Conservation (phyloP, 2,888 invertebrate genomes). For the Taphrorychus bicolor region DNA sequence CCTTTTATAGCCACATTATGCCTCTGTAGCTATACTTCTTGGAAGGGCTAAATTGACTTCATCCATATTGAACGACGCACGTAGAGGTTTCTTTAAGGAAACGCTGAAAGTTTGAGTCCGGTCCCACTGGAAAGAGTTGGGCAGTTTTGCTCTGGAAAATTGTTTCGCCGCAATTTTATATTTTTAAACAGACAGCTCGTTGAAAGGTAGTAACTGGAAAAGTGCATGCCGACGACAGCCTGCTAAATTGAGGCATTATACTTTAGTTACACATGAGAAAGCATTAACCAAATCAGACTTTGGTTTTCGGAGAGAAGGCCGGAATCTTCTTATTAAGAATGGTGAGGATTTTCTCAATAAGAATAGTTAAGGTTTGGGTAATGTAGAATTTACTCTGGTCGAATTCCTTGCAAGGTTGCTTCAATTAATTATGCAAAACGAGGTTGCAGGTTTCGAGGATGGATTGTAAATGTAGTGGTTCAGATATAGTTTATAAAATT, state of each 20-base stretch:
- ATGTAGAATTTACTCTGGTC: too few relatives aligned
- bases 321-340: constrained; percentile 35
- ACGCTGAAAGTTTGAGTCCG: too few relatives aligned
- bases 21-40: background rate
- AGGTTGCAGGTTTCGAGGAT: too few relatives aligned
- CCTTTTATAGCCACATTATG: background rate
- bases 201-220: constrained; percentile 54
- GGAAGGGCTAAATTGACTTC: background rate
- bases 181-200: constrained; percentile 48
- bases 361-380: constrained; percentile 48
- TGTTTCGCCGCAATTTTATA: constrained; percentile 55
- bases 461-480: too few relatives aligned
- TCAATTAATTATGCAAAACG: too few relatives aligned
- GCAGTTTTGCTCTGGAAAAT: constrained; percentile 51
- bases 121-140: constrained; percentile 31
- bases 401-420: too few relatives aligned
- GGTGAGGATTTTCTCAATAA: too few relatives aligned
- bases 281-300: constrained; percentile 57
- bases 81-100: too few relatives aligned
- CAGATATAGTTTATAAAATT: too few relatives aligned
- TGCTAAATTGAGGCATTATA: constrained; percentile 60
- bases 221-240: constrained; percentile 60
- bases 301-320: constrained; percentile 43
- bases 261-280: constrained; percentile 56
- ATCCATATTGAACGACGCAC: too few relatives aligned